These are phyloP conservation scores for Betta splendens DNA, from an alignment of 2,797 vertebrate genomes.

Conservation along the genomic window DNA sequence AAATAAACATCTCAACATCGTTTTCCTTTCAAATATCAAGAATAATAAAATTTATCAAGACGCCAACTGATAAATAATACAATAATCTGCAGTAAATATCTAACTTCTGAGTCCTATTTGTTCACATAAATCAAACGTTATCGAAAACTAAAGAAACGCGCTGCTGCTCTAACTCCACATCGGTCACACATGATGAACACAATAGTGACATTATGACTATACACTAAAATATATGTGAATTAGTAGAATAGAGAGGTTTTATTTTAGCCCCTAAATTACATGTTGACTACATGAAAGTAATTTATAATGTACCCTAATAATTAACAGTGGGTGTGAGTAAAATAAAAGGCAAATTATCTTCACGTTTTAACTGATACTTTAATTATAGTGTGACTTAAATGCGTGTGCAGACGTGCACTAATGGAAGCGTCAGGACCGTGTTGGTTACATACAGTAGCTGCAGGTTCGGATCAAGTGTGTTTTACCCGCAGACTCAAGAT, in stretches of 20 bases:
- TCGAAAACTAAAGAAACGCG: not conserved
- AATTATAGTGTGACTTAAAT: not conserved
- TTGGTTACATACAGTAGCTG: no score
- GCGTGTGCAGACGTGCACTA: not conserved
- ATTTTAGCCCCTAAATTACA: no score
- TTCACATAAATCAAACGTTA: not conserved
- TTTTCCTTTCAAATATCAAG: not conserved
- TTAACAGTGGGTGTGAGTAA: not conserved
- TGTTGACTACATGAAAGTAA: no score
- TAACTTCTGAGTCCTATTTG: not conserved
- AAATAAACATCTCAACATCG: fast-evolving
- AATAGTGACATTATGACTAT: no score
- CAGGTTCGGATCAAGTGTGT: slow-evolving; percentile 22
- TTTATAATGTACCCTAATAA: no score
- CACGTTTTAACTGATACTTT: not conserved
- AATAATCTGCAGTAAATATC: not conserved
- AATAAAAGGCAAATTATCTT: no score
- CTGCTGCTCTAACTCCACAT: no score
- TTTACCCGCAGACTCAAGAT: slow-evolving; percentile 36
- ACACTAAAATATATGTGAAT: no score
- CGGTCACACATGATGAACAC: no score
- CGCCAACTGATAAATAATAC: not conserved
- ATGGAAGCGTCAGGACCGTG: slow-evolving; percentile 2
- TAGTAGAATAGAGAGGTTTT: no score
- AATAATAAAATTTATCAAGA: not conserved